phyloP scores from a whole-genome alignment of 1,140 invertebrate species.

The Microplitis demolitor region DNA sequence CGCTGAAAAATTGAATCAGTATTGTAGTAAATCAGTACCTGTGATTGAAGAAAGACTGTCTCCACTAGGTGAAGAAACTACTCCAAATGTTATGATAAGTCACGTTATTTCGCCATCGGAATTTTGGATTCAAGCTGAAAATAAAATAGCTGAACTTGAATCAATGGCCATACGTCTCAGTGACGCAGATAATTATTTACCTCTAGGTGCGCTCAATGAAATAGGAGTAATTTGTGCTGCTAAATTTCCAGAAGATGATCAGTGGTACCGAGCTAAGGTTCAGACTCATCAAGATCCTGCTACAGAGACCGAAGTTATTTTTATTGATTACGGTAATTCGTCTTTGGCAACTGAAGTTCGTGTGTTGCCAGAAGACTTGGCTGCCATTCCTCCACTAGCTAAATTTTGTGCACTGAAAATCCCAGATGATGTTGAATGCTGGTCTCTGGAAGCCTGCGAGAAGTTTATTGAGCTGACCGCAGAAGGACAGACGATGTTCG shows the following conservation, averaged over 20 bases:
- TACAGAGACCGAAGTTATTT: constrained; percentile 67
- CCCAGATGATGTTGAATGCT: constrained; percentile 65
- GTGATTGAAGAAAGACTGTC: constrained; percentile 43
- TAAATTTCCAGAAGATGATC: constrained; percentile 70
- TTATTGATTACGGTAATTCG: constrained; percentile 78
- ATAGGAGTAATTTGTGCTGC: constrained; percentile 69
- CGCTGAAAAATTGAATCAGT: constrained; percentile 56
- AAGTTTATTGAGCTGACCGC: constrained; percentile 70
- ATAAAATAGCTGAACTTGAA: constrained; percentile 66
- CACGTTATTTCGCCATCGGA: constrained; percentile 70
- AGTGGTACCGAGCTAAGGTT: constrained; percentile 74
- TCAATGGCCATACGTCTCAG: constrained; percentile 66
- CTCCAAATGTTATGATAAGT: constrained; percentile 67
- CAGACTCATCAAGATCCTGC: constrained; percentile 64
- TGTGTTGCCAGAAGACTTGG: constrained; percentile 68
- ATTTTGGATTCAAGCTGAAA: constrained; percentile 75
- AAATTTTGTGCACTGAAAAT: constrained; percentile 68
- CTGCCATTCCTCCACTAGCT: constrained; percentile 65
- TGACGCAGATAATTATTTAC: constrained; percentile 62
- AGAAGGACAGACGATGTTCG: constrained; percentile 70
- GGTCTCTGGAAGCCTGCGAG: constrained; percentile 67
- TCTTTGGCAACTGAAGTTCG: constrained; percentile 66
- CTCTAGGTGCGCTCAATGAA: constrained; percentile 59
- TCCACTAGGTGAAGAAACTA: constrained; percentile 53
- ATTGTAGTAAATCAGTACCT: constrained; percentile 13